phyloP scores from a whole-genome alignment of 1,140 invertebrate species.

The Drosophila truncata region DNA sequence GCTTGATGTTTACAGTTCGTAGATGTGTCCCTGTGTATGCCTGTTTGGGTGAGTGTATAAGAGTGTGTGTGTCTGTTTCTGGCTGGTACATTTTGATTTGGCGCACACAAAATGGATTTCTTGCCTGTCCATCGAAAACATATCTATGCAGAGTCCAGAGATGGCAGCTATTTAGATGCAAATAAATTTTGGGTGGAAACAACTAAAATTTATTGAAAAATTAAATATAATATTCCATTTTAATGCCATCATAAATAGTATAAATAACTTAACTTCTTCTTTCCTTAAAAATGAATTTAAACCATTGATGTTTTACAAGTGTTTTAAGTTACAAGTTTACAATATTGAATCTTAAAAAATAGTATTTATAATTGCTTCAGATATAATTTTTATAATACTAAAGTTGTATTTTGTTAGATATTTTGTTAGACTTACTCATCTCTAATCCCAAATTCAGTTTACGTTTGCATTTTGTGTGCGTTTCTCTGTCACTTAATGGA shows the following conservation, averaged over 20 bases:
- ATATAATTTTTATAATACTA: not conserved
- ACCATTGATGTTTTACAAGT: not conserved
- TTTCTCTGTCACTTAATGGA: conserved; percentile 76
- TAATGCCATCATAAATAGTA: not conserved
- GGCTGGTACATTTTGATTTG: conserved; percentile 71
- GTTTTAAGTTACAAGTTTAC: no score
- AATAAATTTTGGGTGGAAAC: not conserved
- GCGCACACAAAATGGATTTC: conserved; percentile 74
- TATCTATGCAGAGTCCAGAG: conserved; percentile 44
- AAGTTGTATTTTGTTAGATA: not conserved
- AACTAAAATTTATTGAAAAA: not conserved
- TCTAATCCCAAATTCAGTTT: conserved; percentile 36
- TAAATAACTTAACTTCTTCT: not conserved
- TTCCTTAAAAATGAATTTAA: not conserved
- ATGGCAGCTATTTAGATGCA: conserved; percentile 1
- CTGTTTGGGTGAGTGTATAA: conserved; percentile 1
- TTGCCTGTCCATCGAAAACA: conserved; percentile 55
- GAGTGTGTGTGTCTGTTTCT: conserved; percentile 27
- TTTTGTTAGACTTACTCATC: conserved; percentile 12
- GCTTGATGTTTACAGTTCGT: conserved; percentile 70
- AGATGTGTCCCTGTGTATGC: conserved; percentile 11
- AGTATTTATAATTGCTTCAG: no score
- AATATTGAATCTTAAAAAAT: no score
- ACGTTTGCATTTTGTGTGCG: conserved; percentile 54
- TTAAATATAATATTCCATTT: not conserved